Evolutionary conservation across 2,797 vertebrate genomes (phyloP).

Genomic region (Macropodus opercularis): DNA sequence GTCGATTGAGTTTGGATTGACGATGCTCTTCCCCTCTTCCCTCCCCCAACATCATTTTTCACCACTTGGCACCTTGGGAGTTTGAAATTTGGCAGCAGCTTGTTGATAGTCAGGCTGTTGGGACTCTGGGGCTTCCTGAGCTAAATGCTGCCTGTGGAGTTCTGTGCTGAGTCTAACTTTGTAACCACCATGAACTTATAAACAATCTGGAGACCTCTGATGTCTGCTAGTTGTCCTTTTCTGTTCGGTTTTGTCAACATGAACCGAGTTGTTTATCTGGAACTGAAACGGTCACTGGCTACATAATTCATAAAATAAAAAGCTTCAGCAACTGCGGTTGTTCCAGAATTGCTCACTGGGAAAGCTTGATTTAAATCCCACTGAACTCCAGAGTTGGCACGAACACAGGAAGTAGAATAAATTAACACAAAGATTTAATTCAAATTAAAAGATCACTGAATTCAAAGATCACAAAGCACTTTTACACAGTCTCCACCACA

Average conservation of each 20-base stretch:
- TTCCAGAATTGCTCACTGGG: not conserved
- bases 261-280: conserved; percentile 24
- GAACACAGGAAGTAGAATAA: not conserved
- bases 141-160: conserved; percentile 47
- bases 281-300: conserved; percentile 6
- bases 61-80: conserved; percentile 33
- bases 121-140: conserved; percentile 51
- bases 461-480: no score
- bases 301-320: conserved; percentile 3
- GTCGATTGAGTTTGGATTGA: conserved; percentile 44
- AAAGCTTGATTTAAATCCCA: conserved; percentile 3
- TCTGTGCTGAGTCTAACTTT: conserved; percentile 25
- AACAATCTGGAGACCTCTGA: conserved; percentile 29
- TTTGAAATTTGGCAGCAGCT: conserved; percentile 57
- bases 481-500: no score
- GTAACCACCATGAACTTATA: conserved; percentile 23
- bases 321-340: not conserved
- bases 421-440: not conserved
- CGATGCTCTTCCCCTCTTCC: conserved; percentile 30
- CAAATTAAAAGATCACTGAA: no score
- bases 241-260: conserved; percentile 19
- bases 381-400: conserved; percentile 10
- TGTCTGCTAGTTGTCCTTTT: conserved; percentile 40
- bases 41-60: conserved; percentile 32
- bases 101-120: conserved; percentile 44